Base-by-base conservation (phyloP, 2,113 vertebrate genomes). In the Lepus europaeus region DNA sequence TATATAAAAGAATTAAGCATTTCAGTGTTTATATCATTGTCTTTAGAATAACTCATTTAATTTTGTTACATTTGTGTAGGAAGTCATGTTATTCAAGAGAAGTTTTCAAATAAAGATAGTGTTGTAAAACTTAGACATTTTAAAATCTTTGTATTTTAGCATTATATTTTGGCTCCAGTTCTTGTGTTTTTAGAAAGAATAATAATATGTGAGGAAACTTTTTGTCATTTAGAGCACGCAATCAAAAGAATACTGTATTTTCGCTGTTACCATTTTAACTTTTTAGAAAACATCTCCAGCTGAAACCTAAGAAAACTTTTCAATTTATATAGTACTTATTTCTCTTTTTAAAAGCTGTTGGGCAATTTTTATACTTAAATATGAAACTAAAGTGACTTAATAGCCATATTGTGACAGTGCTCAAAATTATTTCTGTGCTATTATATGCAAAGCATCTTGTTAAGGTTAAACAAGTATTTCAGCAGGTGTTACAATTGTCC, bases 341-440 rank as follows among this genome's bases (percentile, higher is more conserved):
- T 89, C 12, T 95, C 9, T 81, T 53, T 91, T 83, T 31, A 59
- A 94, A 90, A 64, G 66, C 2, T 20, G 49, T 89, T 51, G 8
- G 86, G 25, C 49, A 82, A 70, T 31, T 70, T 82, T 89, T 95
- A 8, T 91, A 39, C 51, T 95, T 84, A 91, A 88, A 68, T 90
- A n/a, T 81, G 53, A 90, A 80, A 84, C 14, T 59, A 25, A 92
- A 89, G 13, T 69, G 13, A 36, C 68, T 77, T 87, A 53, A 72
- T 95, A 90, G 49, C n/a, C n/a, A 36, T 36, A 17, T 3, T 80
- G 45, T 74, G 59, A 79, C 12, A 69, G 12, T 16, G 73, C 12
- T 92, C 20, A 74, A 33, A 84, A 87, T 78, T 63, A 90, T 87
- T 86, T 95, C 77, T 87, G 22, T 74, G 27, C 19, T 77, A 29